These are phyloP conservation scores for Eciton burchellii DNA, from an alignment of 1,140 invertebrate genomes.

Conservation along the genomic window DNA sequence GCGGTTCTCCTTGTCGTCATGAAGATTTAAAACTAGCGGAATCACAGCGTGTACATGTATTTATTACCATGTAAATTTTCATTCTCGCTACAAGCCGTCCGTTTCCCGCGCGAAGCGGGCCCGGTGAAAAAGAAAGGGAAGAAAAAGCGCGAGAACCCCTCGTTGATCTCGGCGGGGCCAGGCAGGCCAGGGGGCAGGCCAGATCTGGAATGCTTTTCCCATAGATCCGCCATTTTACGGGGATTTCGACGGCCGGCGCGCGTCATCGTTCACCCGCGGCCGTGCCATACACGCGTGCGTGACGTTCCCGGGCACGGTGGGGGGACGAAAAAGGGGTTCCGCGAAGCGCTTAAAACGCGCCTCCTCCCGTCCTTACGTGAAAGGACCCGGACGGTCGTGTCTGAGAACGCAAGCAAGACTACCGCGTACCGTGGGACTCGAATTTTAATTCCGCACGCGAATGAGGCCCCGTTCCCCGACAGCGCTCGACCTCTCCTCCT, in stretches of 20 bases:
- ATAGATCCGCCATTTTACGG: constrained; percentile 45
- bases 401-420: constrained; percentile 79
- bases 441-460: constrained; percentile 82
- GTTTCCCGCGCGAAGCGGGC: background rate
- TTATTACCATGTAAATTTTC: background rate
- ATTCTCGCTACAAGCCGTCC: background rate
- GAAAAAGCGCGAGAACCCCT: too few relatives aligned
- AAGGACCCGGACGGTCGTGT: constrained; percentile 72
- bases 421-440: constrained; percentile 79
- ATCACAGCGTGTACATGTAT: background rate
- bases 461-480: constrained; percentile 69
- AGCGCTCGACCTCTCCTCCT: constrained; percentile 20
- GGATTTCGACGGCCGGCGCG: constrained; percentile 5
- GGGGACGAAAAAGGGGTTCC: constrained; percentile 74
- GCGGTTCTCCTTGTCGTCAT: background rate
- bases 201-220: constrained; percentile 32
- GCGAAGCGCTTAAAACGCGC: constrained; percentile 73
- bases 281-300: constrained; percentile 71
- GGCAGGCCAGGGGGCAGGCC: too few relatives aligned
- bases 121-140: background rate
- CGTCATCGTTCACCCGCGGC: constrained; percentile 36
- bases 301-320: constrained; percentile 65
- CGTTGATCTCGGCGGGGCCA: too few relatives aligned
- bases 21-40: background rate
- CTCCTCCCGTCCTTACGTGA: constrained; percentile 56